Conservation (phyloP, 2,888 invertebrate genomes). For the Nomada flava region DNA sequence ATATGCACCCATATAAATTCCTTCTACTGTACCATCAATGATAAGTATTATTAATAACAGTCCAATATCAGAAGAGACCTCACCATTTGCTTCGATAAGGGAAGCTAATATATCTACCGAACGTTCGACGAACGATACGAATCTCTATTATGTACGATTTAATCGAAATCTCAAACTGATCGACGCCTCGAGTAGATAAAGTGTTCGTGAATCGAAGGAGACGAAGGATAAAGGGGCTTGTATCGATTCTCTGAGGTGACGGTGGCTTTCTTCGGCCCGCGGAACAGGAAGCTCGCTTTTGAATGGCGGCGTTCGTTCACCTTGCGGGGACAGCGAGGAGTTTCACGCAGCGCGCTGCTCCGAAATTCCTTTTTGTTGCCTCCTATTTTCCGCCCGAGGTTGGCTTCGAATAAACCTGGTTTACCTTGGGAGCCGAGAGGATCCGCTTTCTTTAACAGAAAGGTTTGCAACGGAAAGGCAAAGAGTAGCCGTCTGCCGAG, state of each 20-base stretch:
- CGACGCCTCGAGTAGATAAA: constrained; percentile 17
- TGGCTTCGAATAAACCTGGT: constrained; percentile 35
- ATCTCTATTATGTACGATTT: background rate
- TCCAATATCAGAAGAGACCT: too few species aligned
- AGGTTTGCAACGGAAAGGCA: background rate
- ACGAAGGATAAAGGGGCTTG: background rate
- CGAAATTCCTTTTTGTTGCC: constrained; percentile 39
- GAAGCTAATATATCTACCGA: too few species aligned
- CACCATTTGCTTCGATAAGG: too few species aligned
- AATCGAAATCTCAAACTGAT: constrained; percentile 11
- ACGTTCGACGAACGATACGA: background rate
- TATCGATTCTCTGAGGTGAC: constrained; percentile 45
- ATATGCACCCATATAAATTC: background rate
- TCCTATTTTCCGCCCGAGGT: constrained; percentile 26
- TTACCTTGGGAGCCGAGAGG: constrained; percentile 17
- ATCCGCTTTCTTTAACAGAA: constrained; percentile 19
- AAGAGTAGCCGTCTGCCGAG: background rate
- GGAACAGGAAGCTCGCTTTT: constrained; percentile 9
- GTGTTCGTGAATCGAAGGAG: background rate
- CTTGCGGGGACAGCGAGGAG: constrained; percentile 21
- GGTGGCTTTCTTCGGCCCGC: background rate
- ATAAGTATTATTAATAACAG: too few species aligned
- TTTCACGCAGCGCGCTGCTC: constrained; percentile 35
- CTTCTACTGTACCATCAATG: too few species aligned
- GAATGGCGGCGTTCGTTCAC: constrained; percentile 9